Conservation (phyloP, 1,140 invertebrate genomes). For the Leptestheria dahalacensis region DNA sequence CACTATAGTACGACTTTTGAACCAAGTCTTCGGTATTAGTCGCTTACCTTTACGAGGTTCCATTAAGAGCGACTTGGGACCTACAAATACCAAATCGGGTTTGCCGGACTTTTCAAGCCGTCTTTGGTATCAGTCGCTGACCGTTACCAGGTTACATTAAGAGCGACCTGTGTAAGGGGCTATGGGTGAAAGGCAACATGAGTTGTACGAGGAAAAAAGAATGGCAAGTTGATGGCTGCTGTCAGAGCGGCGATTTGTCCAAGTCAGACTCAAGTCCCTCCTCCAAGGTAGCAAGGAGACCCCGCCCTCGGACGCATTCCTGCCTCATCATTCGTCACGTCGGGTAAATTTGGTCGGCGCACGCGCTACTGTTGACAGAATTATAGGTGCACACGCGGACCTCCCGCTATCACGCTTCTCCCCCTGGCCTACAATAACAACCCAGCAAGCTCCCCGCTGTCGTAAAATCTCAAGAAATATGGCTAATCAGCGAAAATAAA, state of each 20-base stretch:
- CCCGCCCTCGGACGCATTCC: constrained; percentile 7
- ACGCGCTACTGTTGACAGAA: constrained; percentile 11
- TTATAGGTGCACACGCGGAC: constrained; percentile 9
- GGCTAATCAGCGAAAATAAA: not conserved
- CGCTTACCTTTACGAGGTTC: no score
- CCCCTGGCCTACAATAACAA: not conserved
- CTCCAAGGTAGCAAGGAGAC: not conserved
- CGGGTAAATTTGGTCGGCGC: constrained; percentile 8
- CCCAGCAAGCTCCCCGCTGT: not conserved
- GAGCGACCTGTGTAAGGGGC: no score
- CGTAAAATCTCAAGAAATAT: not conserved
- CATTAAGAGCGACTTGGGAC: no score
- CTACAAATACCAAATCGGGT: no score
- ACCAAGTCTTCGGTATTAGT: no score
- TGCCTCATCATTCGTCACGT: constrained; percentile 12
- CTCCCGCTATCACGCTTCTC: constrained; percentile 1
- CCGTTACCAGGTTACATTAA: no score
- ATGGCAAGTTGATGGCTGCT: not conserved
- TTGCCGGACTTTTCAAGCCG: no score
- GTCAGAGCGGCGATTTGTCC: not conserved
- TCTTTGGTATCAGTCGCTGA: no score
- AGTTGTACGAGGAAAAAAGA: not conserved
- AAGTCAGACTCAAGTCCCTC: not conserved
- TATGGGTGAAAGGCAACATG: no score
- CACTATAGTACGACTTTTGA: no score